Conservation (phyloP, 2,888 invertebrate genomes). For the Cotesia congregata region DNA sequence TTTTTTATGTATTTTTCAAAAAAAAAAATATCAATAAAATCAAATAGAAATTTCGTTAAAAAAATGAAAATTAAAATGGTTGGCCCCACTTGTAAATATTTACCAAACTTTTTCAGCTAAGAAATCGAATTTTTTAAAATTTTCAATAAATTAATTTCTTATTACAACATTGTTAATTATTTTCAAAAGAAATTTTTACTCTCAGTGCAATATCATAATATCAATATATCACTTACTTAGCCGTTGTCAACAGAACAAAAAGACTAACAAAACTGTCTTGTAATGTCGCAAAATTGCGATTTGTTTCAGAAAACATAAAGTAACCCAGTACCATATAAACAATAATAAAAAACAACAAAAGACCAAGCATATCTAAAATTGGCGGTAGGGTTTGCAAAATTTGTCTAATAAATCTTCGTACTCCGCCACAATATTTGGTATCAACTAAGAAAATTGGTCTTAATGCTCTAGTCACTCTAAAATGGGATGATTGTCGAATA, state of each 20-base stretch:
- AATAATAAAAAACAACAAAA: constrained; percentile 87
- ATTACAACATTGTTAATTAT: no score
- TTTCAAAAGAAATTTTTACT: no score
- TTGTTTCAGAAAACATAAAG: constrained; percentile 85
- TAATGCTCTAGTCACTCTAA: constrained; percentile 87
- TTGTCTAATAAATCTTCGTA: constrained; percentile 82
- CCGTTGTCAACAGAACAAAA: constrained; percentile 91
- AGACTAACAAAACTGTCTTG: constrained; percentile 89
- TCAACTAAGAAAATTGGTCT: constrained; percentile 91
- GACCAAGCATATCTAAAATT: constrained; percentile 88
- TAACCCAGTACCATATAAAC: constrained; percentile 87
- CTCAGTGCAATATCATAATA: no score
- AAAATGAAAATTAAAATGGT: no score
- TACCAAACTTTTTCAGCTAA: no score
- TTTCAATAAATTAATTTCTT: no score
- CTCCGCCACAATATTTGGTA: constrained; percentile 86
- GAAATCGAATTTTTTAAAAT: no score
- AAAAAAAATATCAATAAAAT: no score
- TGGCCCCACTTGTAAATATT: no score
- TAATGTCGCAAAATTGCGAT: constrained; percentile 84
- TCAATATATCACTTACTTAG: constrained; percentile 82
- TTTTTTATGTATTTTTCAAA: no score
- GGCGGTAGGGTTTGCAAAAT: constrained; percentile 89
- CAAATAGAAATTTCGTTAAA: no score
- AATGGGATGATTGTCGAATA: constrained; percentile 86